These are phyloP conservation scores for Mustela nigripes DNA, from an alignment of 2,113 vertebrate species.

Conservation along the genomic window DNA sequence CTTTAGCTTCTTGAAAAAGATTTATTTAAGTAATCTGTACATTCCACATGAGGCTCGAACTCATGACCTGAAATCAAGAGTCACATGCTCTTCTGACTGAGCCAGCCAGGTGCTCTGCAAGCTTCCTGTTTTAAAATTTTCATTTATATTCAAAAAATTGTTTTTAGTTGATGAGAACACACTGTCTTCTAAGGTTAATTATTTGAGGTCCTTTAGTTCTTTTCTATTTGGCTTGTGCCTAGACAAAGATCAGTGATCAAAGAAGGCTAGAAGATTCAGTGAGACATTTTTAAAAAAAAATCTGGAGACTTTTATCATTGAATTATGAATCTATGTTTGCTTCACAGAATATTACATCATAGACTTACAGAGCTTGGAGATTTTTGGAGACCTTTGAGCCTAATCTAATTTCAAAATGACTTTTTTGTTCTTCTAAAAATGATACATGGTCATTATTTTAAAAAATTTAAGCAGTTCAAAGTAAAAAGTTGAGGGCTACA, in stretches of 20 bases:
- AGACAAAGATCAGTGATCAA: slow-evolving; percentile 65
- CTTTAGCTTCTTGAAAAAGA: neutral
- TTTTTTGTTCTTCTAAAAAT: slow-evolving; percentile 55
- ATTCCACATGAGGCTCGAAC: neutral
- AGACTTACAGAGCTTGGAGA: slow-evolving; percentile 51
- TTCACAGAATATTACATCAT: slow-evolving; percentile 63
- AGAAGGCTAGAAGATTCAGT: slow-evolving; percentile 46
- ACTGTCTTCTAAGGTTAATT: slow-evolving; percentile 42
- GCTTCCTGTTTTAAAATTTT: slow-evolving; percentile 3
- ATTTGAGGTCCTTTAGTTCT: slow-evolving; percentile 55
- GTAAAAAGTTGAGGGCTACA: slow-evolving; percentile 35
- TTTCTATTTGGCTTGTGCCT: slow-evolving; percentile 18
- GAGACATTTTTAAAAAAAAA: neutral
- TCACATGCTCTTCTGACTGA: neutral
- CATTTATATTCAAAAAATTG: slow-evolving; percentile 29
- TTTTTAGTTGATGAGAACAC: slow-evolving; percentile 55
- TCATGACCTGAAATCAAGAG: neutral
- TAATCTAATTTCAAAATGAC: slow-evolving; percentile 40
- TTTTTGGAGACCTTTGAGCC: slow-evolving; percentile 42
- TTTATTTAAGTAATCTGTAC: neutral
- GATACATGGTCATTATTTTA: slow-evolving; percentile 26
- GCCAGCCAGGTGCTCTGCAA: neutral
- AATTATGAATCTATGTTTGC: slow-evolving; percentile 53
- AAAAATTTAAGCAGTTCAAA: slow-evolving; percentile 2
- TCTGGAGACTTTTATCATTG: slow-evolving; percentile 20